Evolutionary conservation across 2,797 vertebrate species (phyloP).

Genomic region (Sciurus vulgaris): DNA sequence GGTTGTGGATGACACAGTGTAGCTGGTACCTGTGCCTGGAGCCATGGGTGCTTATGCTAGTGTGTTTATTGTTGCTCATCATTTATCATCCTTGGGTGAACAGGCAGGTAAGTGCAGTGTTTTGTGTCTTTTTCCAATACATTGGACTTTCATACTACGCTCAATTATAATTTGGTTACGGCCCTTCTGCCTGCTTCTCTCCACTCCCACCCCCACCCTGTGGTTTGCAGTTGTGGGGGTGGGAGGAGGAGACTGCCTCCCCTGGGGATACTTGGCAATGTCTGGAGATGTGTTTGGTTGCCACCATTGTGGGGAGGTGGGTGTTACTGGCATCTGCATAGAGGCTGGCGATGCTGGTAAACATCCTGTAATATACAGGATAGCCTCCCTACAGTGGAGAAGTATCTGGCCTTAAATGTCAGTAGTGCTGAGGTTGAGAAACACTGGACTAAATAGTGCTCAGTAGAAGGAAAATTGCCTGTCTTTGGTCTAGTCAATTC

Average conservation of each 20-base stretch:
- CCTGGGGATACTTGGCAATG: not conserved
- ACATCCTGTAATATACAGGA: not conserved
- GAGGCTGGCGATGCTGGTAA: not conserved
- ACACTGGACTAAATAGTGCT: not conserved
- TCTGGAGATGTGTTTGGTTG: not conserved
- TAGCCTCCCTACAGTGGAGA: not conserved
- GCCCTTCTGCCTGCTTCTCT: not conserved
- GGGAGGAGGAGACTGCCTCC: no score
- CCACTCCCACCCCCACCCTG: accelerated
- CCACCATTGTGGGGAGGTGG: not conserved
- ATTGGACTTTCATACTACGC: not conserved
- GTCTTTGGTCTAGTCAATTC: not conserved
- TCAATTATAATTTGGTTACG: not conserved
- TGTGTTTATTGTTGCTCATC: not conserved
- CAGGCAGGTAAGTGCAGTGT: not conserved
- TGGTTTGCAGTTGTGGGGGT: not conserved
- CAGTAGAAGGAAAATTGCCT: not conserved
- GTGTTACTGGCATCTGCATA: not conserved
- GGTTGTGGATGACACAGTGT: not conserved
- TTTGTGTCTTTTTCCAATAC: not conserved
- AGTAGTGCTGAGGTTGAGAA: not conserved
- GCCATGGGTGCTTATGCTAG: accelerated
- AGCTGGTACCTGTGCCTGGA: accelerated
- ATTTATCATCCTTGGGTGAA: not conserved
- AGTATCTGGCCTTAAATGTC: not conserved